Conservation (phyloP, 2,113 vertebrate species). For the Hippocampus mohnikei region DNA sequence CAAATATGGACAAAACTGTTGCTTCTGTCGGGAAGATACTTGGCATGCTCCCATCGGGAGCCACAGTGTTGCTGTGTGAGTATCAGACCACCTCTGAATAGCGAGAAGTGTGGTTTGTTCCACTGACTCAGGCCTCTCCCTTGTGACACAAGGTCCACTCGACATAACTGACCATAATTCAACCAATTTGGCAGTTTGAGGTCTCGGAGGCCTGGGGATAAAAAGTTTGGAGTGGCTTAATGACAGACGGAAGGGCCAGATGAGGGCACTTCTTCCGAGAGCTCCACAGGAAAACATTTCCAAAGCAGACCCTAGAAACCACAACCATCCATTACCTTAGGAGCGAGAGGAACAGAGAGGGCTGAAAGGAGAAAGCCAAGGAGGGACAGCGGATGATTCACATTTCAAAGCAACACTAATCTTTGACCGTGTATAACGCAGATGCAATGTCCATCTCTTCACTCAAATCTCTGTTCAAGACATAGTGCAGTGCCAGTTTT, state of each 20-base stretch:
- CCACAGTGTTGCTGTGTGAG: constrained; percentile 56
- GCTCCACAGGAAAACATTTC: constrained; percentile 68
- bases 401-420: constrained; percentile 25
- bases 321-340: constrained; percentile 54
- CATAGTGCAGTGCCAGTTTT: too few species aligned
- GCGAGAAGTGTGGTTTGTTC: constrained; percentile 75
- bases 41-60: neutral
- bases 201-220: constrained; percentile 73
- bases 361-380: constrained; percentile 3
- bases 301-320: constrained; percentile 61
- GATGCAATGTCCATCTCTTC: constrained; percentile 17
- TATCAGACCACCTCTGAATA: constrained; percentile 79
- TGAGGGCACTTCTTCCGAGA: constrained; percentile 67
- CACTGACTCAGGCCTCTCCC: constrained; percentile 71
- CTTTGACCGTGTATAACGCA: constrained; percentile 1
- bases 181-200: constrained; percentile 76
- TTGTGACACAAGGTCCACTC: constrained; percentile 68
- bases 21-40: constrained; percentile 25
- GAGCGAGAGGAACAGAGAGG: constrained; percentile 30
- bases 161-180: constrained; percentile 78
- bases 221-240: constrained; percentile 72
- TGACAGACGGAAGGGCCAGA: constrained; percentile 66
- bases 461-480: neutral
- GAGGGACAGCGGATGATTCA: constrained; percentile 8
- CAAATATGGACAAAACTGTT: constrained; percentile 13